These are phyloP conservation scores for Malthinus seriepunctatus DNA, from an alignment of 2,888 invertebrate species.

Conservation along the genomic window DNA sequence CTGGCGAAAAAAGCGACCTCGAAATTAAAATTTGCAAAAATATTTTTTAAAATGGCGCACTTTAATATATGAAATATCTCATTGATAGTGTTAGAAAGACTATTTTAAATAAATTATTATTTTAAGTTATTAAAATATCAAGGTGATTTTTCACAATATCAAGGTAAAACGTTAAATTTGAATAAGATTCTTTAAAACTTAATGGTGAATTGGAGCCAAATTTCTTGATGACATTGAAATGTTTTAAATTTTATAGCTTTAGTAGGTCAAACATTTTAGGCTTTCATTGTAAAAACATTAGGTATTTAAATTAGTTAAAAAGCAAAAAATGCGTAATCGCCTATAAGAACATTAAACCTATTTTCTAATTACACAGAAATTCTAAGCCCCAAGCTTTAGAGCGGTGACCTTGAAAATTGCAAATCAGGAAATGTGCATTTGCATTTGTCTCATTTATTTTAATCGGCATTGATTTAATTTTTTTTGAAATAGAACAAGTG, in stretches of 20 bases:
- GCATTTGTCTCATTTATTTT: slow-evolving; percentile 19
- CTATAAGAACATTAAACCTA: background rate
- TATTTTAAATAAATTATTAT: slow-evolving; percentile 1
- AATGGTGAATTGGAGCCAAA: slow-evolving; percentile 8
- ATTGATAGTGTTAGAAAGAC: background rate
- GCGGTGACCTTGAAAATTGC: slow-evolving; percentile 48
- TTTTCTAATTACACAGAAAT: background rate
- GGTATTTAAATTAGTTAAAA: background rate
- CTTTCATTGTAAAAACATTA: no score
- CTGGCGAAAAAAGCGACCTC: slow-evolving; percentile 28
- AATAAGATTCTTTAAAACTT: slow-evolving; percentile 5
- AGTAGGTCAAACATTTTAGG: no score
- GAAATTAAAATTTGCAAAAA: slow-evolving; percentile 26
- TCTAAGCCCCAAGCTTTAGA: slow-evolving; percentile 47
- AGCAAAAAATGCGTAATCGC: background rate
- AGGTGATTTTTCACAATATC: slow-evolving; percentile 19
- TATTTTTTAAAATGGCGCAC: slow-evolving; percentile 22
- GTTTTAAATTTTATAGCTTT: background rate
- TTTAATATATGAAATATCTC: background rate
- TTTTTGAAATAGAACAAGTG: no score
- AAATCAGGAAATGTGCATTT: slow-evolving; percentile 45
- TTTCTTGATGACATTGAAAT: slow-evolving; percentile 15
- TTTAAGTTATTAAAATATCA: slow-evolving; percentile 16
- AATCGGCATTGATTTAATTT: background rate
- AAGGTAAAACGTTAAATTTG: slow-evolving; percentile 12